Percentiles rank a stretch among this genome's conserved stretches.
Evolutionary conservation across 2,113 vertebrate species (phyloP).

Genomic region (Anarrhichthys ocellatus): DNA sequence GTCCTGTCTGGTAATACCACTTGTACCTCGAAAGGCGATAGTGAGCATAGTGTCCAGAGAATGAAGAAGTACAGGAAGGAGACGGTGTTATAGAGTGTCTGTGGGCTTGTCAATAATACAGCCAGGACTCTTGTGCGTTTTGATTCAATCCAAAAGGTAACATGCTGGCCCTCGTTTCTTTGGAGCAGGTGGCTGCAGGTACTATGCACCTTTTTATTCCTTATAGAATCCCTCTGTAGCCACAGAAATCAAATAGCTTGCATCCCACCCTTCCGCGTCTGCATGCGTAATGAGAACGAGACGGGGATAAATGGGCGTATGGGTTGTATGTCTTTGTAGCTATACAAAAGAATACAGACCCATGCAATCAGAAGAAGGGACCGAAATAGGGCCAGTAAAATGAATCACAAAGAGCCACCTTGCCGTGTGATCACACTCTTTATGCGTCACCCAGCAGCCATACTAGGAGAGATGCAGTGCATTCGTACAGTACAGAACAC

Average conservation of each 20-base stretch:
- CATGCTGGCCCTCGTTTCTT: no score
- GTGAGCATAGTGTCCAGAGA: no score
- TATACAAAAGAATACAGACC: neutral
- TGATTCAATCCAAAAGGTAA: no score
- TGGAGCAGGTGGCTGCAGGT: no score
- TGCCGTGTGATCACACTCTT: constrained; percentile 2
- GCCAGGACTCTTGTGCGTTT: no score
- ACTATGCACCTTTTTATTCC: neutral
- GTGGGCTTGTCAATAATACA: no score
- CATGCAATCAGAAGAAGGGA: constrained; percentile 19
- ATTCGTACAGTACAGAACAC: neutral
- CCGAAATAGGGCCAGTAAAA: neutral
- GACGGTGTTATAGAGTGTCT: neutral
- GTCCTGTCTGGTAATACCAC: no score
- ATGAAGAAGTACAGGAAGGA: neutral
- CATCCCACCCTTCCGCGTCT: neutral
- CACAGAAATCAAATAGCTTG: neutral
- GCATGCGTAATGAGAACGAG: neutral
- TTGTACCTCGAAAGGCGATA: no score
- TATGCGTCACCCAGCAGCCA: constrained; percentile 14
- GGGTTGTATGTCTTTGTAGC: constrained; percentile 4
- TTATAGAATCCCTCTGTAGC: neutral
- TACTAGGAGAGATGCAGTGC: neutral
- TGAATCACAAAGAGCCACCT: constrained; percentile 12
- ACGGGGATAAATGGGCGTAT: neutral